Conservation (phyloP, 1,140 invertebrate species). For the Cotesia typhae region DNA sequence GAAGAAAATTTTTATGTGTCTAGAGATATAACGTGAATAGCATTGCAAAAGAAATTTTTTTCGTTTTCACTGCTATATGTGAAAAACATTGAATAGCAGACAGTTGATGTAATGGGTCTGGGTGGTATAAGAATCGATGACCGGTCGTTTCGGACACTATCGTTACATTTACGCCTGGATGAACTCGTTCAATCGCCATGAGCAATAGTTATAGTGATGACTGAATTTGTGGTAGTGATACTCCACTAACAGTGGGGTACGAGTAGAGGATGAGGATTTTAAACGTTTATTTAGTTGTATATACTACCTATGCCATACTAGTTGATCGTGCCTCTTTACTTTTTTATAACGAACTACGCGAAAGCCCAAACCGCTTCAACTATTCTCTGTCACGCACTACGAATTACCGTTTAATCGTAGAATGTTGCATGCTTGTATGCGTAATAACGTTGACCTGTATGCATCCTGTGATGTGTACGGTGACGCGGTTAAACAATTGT, state of each 20-base stretch:
- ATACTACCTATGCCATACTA: slow-evolving; percentile 1
- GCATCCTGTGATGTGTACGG: slow-evolving; percentile 9
- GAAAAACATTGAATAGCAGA: slow-evolving; percentile 27
- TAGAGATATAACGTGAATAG: too few relatives aligned
- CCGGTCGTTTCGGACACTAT: slow-evolving; percentile 47
- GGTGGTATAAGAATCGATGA: slow-evolving; percentile 37
- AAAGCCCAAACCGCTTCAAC: slow-evolving; percentile 29
- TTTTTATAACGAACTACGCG: slow-evolving; percentile 26
- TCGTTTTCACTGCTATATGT: slow-evolving; percentile 5
- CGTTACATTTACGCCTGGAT: slow-evolving; percentile 60
- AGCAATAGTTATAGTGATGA: slow-evolving; percentile 45
- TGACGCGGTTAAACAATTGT: slow-evolving; percentile 21
- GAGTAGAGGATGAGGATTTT: background rate
- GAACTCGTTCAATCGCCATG: slow-evolving; percentile 57
- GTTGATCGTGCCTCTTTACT: slow-evolving; percentile 15
- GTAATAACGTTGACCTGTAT: slow-evolving; percentile 23
- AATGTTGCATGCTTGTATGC: slow-evolving; percentile 30
- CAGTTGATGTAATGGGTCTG: slow-evolving; percentile 31
- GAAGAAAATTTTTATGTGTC: too few relatives aligned
- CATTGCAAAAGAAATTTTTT: background rate
- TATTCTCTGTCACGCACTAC: slow-evolving; percentile 30
- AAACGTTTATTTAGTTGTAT: slow-evolving; percentile 17
- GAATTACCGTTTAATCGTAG: slow-evolving; percentile 31
- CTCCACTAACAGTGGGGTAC: background rate
- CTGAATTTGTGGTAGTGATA: background rate